Evolutionary conservation across 23 tunicate genomes (phyloP), one percentile per base, ranked within the genome.

Genomic region (Trididemnum nubilum): DNA sequence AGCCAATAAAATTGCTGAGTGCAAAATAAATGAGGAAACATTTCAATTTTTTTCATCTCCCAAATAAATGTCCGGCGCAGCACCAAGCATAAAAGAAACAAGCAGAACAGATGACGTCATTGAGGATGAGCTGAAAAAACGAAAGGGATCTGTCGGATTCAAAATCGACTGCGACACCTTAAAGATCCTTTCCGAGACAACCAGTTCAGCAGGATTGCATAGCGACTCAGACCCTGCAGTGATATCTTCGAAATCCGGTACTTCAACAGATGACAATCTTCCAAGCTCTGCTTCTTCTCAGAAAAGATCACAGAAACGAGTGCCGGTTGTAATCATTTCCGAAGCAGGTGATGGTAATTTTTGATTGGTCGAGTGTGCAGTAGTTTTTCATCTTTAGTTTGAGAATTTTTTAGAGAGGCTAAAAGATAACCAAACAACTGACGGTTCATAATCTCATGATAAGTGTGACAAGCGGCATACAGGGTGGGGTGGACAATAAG

Each of bases 41-140:
- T 61, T 61, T 22, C n/a, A 3, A 21, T 15, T 26, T 61, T 23
- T 5, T 61, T 61, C n/a, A 22, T 61, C 67, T 21, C n/a, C 67
- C 67, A 21, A 23, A 61, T 61, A 61, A 61, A 61, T 61, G 67
- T 61, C 67, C 67, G n/a, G 67, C 67, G 22, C 67, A 61, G 29
- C 67, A 61, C 67, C 29, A 44, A 15, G 54, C 3, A 4, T 61
- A 24, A 61, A 61, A 61, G n/a, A 61, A 49, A 49, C 57, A 49
- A 61, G n/a, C 26, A 61, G 26, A 12, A 15, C 9, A 7, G 67
- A 61, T 61, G 67, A 12, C 26, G 22, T 61, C 67, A n/a, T 12
- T n/a, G 25, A 21, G 4, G 67, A 61, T 24, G 26, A 61, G 18
- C 26, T 61, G n/a, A 26, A 61, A 61, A 61, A 61, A 12, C 26